These are phyloP conservation scores for Paradoxurus hermaphroditus DNA, from an alignment of 2,113 vertebrate species.

Conservation along the genomic window DNA sequence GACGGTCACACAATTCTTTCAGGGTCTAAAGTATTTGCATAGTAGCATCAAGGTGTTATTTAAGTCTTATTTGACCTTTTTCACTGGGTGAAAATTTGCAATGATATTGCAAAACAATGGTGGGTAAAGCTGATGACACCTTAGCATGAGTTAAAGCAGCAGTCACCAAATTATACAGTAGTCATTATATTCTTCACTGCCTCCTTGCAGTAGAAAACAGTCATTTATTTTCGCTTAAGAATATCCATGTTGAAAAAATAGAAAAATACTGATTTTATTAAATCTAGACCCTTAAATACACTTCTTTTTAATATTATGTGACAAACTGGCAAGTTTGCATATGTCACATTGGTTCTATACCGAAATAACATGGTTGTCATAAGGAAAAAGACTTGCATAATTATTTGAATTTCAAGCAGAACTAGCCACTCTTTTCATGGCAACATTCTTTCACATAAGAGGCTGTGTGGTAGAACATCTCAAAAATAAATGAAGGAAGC, in stretches of 20 bases:
- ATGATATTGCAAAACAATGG: background rate
- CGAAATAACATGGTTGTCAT: background rate
- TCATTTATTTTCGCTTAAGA: background rate
- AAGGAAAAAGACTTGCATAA: background rate
- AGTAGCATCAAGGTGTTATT: background rate
- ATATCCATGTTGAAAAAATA: background rate
- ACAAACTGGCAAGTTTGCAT: background rate
- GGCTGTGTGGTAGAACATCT: background rate
- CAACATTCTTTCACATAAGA: background rate
- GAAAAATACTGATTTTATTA: background rate
- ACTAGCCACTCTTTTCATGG: background rate
- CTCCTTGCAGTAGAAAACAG: background rate
- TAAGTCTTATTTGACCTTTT: background rate
- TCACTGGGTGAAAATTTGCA: background rate
- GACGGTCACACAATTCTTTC: background rate
- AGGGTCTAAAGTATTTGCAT: constrained; percentile 10
- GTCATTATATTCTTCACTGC: background rate
- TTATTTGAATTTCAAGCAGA: background rate
- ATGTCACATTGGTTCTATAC: background rate
- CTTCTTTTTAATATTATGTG: background rate
- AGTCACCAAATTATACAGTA: background rate
- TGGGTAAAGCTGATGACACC: background rate
- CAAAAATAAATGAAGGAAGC: background rate
- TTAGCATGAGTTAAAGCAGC: background rate
- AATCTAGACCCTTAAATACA: background rate